phyloP scores from a whole-genome alignment of 2,888 invertebrate species.

The Synanthedon formicaeformis region DNA sequence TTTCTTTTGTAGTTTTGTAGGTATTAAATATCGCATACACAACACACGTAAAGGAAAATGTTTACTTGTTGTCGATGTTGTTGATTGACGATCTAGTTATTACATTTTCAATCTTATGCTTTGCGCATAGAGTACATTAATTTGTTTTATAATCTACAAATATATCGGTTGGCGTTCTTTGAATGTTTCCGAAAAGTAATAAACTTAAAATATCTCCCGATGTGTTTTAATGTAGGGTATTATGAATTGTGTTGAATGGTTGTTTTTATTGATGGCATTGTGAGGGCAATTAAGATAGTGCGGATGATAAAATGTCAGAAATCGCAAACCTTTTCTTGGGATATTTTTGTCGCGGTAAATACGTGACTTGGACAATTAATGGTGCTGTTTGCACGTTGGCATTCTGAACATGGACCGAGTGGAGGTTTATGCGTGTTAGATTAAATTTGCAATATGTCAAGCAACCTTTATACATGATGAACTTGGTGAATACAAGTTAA shows the following conservation, averaged over 20 bases:
- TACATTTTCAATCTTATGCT: not conserved
- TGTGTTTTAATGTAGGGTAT: slow-evolving; percentile 19
- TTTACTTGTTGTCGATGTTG: not conserved
- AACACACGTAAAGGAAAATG: slow-evolving; percentile 1
- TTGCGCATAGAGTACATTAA: not conserved
- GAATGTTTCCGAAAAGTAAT: slow-evolving; percentile 21
- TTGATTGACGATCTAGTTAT: not conserved
- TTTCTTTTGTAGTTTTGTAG: slow-evolving; percentile 15
- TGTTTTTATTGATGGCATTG: slow-evolving; percentile 3
- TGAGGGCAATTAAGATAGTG: slow-evolving; percentile 2
- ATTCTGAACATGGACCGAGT: not conserved
- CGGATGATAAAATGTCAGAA: not conserved
- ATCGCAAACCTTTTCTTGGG: not conserved
- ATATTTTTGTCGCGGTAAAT: not conserved
- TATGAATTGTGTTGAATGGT: slow-evolving; percentile 5
- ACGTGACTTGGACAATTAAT: not conserved
- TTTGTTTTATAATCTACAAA: not conserved
- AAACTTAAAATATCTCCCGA: slow-evolving; percentile 14
- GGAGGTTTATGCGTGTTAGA: not conserved
- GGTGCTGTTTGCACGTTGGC: not conserved
- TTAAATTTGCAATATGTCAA: not conserved
- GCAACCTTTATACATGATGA: not conserved
- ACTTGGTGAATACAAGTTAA: too few relatives aligned
- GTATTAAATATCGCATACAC: slow-evolving; percentile 15
- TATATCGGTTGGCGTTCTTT: slow-evolving; percentile 13